Evolutionary conservation across 92 coral and sea anemone genomes (phyloP).

Genomic region (Galaxea fascicularis): DNA sequence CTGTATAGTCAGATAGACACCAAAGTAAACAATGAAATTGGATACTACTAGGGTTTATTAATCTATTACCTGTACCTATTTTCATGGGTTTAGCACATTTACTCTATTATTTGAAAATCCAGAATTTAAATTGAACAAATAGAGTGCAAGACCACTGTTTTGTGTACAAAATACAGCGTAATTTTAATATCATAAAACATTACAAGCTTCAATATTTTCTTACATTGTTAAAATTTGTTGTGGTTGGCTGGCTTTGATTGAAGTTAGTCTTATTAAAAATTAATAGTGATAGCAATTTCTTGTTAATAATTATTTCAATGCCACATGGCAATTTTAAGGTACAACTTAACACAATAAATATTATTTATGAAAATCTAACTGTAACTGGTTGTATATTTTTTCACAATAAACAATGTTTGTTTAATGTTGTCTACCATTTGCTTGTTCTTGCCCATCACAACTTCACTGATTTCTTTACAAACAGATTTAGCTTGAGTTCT

Average conservation of each 20-base stretch:
- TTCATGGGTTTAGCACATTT: background rate
- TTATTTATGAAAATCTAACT: background rate
- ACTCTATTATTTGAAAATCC: conserved; percentile 1
- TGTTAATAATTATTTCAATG: background rate
- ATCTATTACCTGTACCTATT: background rate
- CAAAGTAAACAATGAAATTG: conserved; percentile 1
- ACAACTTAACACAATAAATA: background rate
- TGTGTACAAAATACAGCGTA: background rate
- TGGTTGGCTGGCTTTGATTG: conserved; percentile 8
- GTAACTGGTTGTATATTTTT: conserved; percentile 1
- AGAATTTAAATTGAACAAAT: background rate
- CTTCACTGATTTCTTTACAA: background rate
- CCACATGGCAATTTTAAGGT: background rate
- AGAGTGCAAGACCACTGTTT: background rate
- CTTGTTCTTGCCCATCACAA: background rate
- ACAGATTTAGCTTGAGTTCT: background rate
- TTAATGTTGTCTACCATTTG: background rate
- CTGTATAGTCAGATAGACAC: too few relatives aligned
- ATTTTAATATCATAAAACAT: background rate
- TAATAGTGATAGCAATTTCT: background rate
- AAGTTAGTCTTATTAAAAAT: background rate
- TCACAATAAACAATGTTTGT: background rate
- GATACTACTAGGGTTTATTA: background rate
- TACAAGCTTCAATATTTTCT: background rate
- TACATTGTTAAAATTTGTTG: background rate